Percentiles rank a stretch among this genome's conserved stretches.
Evolutionary conservation across 2,797 vertebrate genomes (phyloP).

Genomic region (Takifugu ocellatus): DNA sequence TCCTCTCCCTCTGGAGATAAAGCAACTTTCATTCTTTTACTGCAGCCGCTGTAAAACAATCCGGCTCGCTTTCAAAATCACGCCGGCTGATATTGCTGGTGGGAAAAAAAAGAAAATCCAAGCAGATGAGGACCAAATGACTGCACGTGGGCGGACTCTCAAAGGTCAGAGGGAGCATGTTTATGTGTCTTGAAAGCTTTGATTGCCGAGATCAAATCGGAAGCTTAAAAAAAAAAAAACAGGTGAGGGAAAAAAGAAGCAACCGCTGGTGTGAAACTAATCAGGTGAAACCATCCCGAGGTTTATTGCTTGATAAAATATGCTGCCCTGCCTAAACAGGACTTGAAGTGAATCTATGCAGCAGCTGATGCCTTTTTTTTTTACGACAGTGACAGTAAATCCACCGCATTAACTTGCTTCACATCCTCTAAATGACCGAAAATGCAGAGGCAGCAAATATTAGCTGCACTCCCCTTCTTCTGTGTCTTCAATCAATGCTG

Average conservation of each 20-base stretch:
- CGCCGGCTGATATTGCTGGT: neutral
- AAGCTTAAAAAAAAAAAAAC: neutral
- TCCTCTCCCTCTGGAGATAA: constrained; percentile 44
- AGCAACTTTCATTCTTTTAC: constrained; percentile 38
- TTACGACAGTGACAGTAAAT: neutral
- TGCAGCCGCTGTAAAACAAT: constrained; percentile 42
- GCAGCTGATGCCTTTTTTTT: no score
- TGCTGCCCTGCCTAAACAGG: no score
- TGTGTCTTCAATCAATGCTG: constrained; percentile 18
- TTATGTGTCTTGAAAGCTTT: neutral
- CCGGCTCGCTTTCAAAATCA: constrained; percentile 19
- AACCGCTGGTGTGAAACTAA: neutral
- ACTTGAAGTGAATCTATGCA: no score
- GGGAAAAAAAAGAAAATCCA: constrained; percentile 14
- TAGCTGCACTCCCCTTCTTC: constrained; percentile 22
- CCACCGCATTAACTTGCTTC: constrained; percentile 17
- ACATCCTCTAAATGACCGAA: constrained; percentile 21
- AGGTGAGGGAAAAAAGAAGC: neutral
- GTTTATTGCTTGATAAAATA: no score
- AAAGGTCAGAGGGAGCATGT: constrained; percentile 1
- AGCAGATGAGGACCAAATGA: constrained; percentile 19
- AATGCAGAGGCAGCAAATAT: constrained; percentile 25
- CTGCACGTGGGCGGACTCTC: neutral
- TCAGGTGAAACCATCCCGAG: no score
- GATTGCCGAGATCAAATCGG: neutral